Evolutionary conservation across 2,888 invertebrate species (phyloP).

Genomic region (Sceliomorpha sp.): DNA sequence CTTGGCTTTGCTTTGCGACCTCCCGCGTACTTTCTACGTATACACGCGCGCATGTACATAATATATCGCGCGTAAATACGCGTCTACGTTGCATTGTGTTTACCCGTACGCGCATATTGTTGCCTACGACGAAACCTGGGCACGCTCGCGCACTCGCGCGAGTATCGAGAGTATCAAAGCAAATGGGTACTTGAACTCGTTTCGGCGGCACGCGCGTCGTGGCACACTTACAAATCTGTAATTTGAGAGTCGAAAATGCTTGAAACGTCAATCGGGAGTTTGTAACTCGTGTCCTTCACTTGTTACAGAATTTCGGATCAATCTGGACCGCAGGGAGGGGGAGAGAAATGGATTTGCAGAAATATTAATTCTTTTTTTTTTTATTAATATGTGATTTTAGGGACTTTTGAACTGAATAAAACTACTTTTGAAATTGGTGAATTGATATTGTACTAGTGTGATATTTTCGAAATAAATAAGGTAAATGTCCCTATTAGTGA

Average conservation of each 20-base stretch:
- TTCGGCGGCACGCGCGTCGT: constrained; percentile 52
- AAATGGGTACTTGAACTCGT: constrained; percentile 55
- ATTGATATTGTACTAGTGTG: no score
- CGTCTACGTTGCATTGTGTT: constrained; percentile 23
- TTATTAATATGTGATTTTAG: no score
- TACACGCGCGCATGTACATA: constrained; percentile 2
- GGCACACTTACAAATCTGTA: constrained; percentile 51
- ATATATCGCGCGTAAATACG: constrained; percentile 11
- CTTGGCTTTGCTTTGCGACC: constrained; percentile 72
- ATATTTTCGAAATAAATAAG: no score
- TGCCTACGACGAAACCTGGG: constrained; percentile 4
- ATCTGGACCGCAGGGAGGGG: no score
- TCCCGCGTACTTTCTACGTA: constrained; percentile 7
- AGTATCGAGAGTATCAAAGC: constrained; percentile 37
- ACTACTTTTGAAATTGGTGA: no score
- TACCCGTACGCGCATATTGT: constrained; percentile 22
- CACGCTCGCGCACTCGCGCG: constrained; percentile 16
- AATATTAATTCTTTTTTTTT: no score
- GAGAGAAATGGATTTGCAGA: no score
- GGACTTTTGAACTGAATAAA: no score
- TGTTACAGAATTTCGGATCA: no score
- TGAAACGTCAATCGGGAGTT: no score
- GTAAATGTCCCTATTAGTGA: no score
- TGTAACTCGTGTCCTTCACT: no score
- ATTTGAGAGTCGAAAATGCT: constrained; percentile 47